These are phyloP conservation scores for Dromaius novaehollandiae DNA, from an alignment of 2,113 vertebrate species.

Conservation along the genomic window DNA sequence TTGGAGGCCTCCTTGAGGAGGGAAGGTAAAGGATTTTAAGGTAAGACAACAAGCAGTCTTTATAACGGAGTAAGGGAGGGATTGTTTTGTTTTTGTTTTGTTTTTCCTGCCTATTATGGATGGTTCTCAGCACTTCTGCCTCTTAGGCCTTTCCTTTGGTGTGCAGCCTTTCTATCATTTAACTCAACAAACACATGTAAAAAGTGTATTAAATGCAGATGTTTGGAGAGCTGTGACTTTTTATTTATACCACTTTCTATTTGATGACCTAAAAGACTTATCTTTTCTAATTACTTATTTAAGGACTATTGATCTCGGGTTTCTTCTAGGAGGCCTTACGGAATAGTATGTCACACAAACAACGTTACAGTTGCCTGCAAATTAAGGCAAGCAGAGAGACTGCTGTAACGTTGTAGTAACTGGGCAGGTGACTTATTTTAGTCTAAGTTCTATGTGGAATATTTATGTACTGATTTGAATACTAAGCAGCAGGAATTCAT, in stretches of 20 bases:
- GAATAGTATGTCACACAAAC: conserved; percentile 58
- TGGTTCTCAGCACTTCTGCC: neutral
- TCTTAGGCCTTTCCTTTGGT: neutral
- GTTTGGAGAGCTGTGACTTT: neutral
- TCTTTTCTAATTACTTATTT: conserved; percentile 78
- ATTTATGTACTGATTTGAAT: conserved; percentile 74
- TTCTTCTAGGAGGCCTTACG: conserved; percentile 53
- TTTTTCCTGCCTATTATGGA: neutral
- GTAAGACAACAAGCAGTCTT: neutral
- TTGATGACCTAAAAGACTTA: conserved; percentile 56
- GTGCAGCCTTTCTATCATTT: neutral
- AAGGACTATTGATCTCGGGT: conserved; percentile 71
- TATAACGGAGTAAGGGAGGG: neutral
- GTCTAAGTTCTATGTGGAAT: conserved; percentile 63
- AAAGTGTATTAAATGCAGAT: neutral
- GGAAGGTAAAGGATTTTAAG: neutral
- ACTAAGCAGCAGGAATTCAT: neutral
- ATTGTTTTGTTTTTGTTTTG: too few species aligned
- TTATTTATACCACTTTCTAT: conserved; percentile 47
- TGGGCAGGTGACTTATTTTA: conserved; percentile 68
- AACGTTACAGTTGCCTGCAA: conserved; percentile 5
- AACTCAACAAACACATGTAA: neutral
- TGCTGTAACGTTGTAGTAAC: conserved; percentile 57
- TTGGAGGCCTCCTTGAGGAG: neutral
- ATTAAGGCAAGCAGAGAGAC: conserved; percentile 43